Evolutionary conservation across 35 echinoderm and acorn worm genomes (phyloP).

Genomic region (Stichopus chloronotus): DNA sequence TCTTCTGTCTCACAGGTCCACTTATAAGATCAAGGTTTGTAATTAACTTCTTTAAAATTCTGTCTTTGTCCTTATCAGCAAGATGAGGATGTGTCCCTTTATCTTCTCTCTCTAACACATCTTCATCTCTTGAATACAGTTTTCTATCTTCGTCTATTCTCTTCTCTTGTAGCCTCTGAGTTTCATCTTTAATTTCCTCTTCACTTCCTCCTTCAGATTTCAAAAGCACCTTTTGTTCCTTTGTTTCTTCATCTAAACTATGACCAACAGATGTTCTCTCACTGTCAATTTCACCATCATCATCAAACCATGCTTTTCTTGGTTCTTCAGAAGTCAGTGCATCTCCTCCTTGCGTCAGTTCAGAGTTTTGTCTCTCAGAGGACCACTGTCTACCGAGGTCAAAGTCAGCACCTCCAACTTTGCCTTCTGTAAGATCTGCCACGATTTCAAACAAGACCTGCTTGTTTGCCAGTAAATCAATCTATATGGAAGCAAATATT

Average conservation of each 20-base stretch:
- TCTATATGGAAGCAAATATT: conserved; percentile 48
- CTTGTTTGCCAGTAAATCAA: conserved; percentile 78
- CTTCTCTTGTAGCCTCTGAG: not conserved
- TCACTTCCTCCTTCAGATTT: not conserved
- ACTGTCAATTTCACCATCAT: not conserved
- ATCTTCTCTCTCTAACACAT: not conserved
- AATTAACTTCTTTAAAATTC: not conserved
- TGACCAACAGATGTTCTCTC: not conserved
- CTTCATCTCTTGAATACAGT: not conserved
- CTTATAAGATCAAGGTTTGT: not conserved
- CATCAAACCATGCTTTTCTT: conserved; percentile 1
- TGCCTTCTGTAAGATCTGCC: conserved; percentile 72
- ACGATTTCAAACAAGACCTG: conserved; percentile 74
- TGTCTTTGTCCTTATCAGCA: not conserved
- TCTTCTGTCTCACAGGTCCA: not conserved
- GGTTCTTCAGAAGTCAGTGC: not conserved
- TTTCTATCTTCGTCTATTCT: not conserved
- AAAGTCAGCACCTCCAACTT: conserved; percentile 54
- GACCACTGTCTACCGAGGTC: conserved; percentile 25
- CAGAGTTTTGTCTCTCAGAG: not conserved
- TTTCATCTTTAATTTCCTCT: not conserved
- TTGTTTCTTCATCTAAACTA: not conserved
- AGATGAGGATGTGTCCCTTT: not conserved
- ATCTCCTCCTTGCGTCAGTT: not conserved
- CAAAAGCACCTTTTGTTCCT: not conserved